Conservation (phyloP, 2,888 invertebrate species). For the Dioctria linearis region DNA sequence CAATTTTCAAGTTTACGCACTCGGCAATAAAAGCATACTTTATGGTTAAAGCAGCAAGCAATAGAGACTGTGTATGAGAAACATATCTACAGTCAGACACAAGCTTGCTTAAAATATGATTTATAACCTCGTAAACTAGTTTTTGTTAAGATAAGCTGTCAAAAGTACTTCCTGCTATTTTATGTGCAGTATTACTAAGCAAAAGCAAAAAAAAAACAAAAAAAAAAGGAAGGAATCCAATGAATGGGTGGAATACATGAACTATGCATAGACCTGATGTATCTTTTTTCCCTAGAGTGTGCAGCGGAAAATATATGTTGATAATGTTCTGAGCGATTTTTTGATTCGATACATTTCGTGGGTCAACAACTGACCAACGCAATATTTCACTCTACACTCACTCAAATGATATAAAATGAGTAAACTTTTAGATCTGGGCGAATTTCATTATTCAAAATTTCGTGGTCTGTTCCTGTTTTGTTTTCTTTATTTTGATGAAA, state of each 20-base stretch:
- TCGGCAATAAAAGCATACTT: conserved; percentile 43
- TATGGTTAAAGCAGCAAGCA: not conserved
- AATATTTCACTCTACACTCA: conserved; percentile 30
- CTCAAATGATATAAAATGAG: no score
- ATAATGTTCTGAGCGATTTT: not conserved
- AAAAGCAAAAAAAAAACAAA: no score
- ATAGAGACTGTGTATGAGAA: conserved; percentile 29
- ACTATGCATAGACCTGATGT: not conserved
- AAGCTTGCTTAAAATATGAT: conserved; percentile 52
- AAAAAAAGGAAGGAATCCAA: conserved; percentile 6
- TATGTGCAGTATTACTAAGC: conserved; percentile 31
- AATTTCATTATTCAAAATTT: conserved; percentile 18
- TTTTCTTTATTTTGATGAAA: not conserved
- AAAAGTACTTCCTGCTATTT: conserved; percentile 54
- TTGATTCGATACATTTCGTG: conserved; percentile 28
- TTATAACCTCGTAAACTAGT: conserved; percentile 54
- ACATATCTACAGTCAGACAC: conserved; percentile 21
- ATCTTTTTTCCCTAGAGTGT: not conserved
- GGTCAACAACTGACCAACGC: conserved; percentile 24
- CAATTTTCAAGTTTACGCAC: conserved; percentile 54
- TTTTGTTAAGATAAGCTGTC: conserved; percentile 57
- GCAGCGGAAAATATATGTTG: not conserved
- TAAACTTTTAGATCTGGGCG: not conserved
- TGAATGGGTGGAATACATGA: not conserved
- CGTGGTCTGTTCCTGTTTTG: not conserved